Evolutionary conservation across 1,140 invertebrate genomes (phyloP), one percentile per base, ranked within the genome.

Genomic region (Lordiphosa clarofinis): DNA sequence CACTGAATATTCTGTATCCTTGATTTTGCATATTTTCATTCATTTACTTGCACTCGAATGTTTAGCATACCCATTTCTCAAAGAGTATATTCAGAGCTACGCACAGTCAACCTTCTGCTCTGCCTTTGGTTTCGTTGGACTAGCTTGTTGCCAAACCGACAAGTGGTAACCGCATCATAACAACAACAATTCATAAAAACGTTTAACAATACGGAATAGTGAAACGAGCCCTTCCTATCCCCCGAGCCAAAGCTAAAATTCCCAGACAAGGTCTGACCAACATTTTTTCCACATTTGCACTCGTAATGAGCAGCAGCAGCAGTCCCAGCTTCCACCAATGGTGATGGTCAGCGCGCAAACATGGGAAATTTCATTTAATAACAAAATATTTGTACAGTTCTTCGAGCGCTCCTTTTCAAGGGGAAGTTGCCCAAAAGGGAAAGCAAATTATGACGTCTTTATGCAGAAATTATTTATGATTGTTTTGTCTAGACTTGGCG

Each of bases 391-490:
- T 82, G 78, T 56, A 46, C 67, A 76, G 53, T 55, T 4, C 24
- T 28, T 28, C 13, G 11, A 48, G 21, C 43, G n/a, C 9, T 28
- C 10, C 1, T 11, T 12, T 39, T 38, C 39, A 49, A 35, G 35
- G 31, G 52, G 19, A 48, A 50, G 31, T 15, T 39, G 49, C 2
- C 54, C 31, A 10, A 19, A 8, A 56, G 38, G 52, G 48, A 15
- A 56, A 56, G 59, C 62, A 82, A 84, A 84, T 84, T 73, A 82
- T 84, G 68, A 76, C 59, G 78, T 82, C 76, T 82, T 82, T 82
- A 82, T 76, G 78, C 76, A 59, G 63, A 82, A 82, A 82, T 82
- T 82, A 82, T 82, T 82, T 82, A 82, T 82, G 76, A 82, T 84
- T 82, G 76, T 63, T 76, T 82, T 82, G 76, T 82, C 76, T 82